Conservation (phyloP, 2,888 invertebrate species). For the Phyllotreta cruciferae region DNA sequence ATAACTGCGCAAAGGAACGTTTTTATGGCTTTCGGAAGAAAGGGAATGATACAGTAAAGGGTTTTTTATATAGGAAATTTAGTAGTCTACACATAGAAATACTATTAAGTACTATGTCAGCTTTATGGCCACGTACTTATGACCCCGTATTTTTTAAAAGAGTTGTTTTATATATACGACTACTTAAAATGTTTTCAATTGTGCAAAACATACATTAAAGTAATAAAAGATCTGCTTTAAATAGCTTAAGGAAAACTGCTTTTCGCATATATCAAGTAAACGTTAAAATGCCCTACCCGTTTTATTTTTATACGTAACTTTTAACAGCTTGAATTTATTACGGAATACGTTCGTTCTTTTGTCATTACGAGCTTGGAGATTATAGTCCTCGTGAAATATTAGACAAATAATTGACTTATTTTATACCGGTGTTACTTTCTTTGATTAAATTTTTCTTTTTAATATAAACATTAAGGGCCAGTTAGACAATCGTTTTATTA, state of each 20-base stretch:
- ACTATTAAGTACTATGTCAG: conserved; percentile 36
- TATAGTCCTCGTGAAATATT: conserved; percentile 30
- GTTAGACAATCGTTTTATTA: conserved; percentile 6
- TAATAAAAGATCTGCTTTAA: conserved; percentile 46
- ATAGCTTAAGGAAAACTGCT: conserved; percentile 46
- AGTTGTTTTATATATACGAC: conserved; percentile 45
- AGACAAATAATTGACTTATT: conserved; percentile 31
- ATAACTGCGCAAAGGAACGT: conserved; percentile 3
- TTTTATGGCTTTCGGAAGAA: conserved; percentile 10
- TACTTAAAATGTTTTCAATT: conserved; percentile 48
- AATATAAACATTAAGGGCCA: conserved; percentile 9
- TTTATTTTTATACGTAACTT: conserved; percentile 43
- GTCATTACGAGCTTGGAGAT: conserved; percentile 35
- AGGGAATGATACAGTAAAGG: conserved; percentile 18
- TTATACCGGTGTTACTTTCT: conserved; percentile 32
- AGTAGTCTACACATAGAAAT: conserved; percentile 35
- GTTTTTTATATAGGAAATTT: conserved; percentile 34
- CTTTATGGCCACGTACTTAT: conserved; percentile 42
- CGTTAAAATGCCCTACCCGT: conserved; percentile 39
- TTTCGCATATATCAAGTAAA: conserved; percentile 47
- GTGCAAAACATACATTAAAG: conserved; percentile 47
- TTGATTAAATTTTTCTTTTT: conserved; percentile 28
- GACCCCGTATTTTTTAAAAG: conserved; percentile 43
- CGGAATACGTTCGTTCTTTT: conserved; percentile 35
- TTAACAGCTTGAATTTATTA: conserved; percentile 41